Evolutionary conservation across 2,888 invertebrate species (phyloP).

Genomic region (Ectemnius lituratus): DNA sequence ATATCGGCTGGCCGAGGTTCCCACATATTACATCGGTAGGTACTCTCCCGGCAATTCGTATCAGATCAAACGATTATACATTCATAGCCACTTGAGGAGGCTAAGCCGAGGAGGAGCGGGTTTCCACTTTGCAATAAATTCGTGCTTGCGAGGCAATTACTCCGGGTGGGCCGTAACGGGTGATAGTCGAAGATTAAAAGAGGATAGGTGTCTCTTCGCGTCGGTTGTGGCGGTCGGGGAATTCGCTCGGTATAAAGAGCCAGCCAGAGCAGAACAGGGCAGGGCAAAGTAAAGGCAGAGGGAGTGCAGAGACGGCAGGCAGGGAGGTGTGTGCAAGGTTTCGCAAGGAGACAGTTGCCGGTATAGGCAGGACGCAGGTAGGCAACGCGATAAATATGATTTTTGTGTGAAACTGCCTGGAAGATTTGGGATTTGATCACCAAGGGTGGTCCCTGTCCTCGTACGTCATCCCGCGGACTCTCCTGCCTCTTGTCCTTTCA

Average conservation of each 20-base stretch:
- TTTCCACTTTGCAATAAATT: slow-evolving; percentile 71
- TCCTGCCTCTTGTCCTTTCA: slow-evolving; percentile 32
- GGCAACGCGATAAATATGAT: slow-evolving; percentile 71
- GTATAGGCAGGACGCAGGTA: slow-evolving; percentile 63
- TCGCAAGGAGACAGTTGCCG: slow-evolving; percentile 25
- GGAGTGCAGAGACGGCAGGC: too few species aligned
- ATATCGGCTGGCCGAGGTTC: slow-evolving; percentile 24
- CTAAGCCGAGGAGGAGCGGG: slow-evolving; percentile 57
- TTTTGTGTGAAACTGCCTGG: slow-evolving; percentile 74
- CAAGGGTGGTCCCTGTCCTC: slow-evolving; percentile 75
- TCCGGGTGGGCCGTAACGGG: slow-evolving; percentile 62
- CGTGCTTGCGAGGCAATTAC: slow-evolving; percentile 72
- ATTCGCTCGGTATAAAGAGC: slow-evolving; percentile 47
- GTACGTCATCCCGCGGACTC: slow-evolving; percentile 68
- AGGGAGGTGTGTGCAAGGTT: too few species aligned
- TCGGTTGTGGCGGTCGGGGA: slow-evolving; percentile 43
- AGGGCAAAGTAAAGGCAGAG: too few species aligned
- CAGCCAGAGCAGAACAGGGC: slow-evolving; percentile 15
- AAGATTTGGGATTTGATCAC: slow-evolving; percentile 69
- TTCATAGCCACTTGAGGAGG: slow-evolving; percentile 53
- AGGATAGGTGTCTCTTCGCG: slow-evolving; percentile 31
- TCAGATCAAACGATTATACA: slow-evolving; percentile 49
- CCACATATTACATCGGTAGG: slow-evolving; percentile 32
- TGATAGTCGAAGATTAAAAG: slow-evolving; percentile 56
- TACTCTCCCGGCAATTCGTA: slow-evolving; percentile 37